Base-by-base conservation (phyloP, 2,888 invertebrate species). In the Hirtodrosophila duncani region DNA sequence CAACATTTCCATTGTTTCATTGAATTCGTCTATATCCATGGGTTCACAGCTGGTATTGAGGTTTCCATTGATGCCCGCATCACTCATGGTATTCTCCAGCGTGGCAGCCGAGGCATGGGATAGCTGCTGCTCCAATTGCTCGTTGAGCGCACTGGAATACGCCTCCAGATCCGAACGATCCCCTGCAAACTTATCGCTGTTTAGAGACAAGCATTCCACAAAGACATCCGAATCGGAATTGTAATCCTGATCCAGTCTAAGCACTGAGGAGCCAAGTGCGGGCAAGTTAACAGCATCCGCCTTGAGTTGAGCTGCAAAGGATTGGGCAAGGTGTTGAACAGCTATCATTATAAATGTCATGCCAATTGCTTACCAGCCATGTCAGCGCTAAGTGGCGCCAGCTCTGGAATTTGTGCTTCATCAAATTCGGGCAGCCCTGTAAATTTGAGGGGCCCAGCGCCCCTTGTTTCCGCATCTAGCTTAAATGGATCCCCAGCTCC, bases 1-100 rank as follows among this genome's bases (percentile, higher is more conserved):
- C 4, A 80, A 27, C 36, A 74, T 48, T 30, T 82, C 75, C 52
- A 70, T 68, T 29, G 65, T 81, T 5, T 46, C 67, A 44, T 64
- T 69, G 26, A 83, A 59, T 17, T 83, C 82, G 63, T 83, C 83
- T 21, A 84, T 67, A 64, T 84, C 83, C 84, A 84, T 84, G 1
- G 83, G 81, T 37, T 84, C 83, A 38, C 70, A 68, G 24, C 68
- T 77, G 3, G 53, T 39, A 24, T 75, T 56, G 29, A 48, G 57
- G 6, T 37, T 20, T 14, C 21, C 9, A 7, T 29, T 55, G 0
- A 14, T 23, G 7, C 42, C 26, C 13, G 48, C 48, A 9, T 58
- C 71, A 14, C 52, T 46, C 9, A 62, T 16, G 2, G 64, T 62
- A 14, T 64, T 57, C 1, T 61, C 77, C 33, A 72, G 36, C 8